Percentiles rank a stretch among this genome's conserved stretches.
These are phyloP conservation scores for Patella pellucida DNA, from an alignment of 2,888 invertebrate species.

Conservation along the genomic window DNA sequence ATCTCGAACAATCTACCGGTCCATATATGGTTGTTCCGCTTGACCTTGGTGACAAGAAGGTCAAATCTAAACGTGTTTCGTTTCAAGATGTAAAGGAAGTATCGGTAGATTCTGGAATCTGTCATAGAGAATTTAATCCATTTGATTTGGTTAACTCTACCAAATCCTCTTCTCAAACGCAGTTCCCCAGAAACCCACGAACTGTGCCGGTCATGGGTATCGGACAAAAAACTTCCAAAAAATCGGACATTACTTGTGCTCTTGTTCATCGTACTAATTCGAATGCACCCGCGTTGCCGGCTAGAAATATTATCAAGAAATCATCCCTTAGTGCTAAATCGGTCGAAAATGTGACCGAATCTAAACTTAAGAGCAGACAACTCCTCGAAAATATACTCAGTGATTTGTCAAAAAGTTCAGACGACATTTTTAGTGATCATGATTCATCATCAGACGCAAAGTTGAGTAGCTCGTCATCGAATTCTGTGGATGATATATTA, in stretches of 20 bases:
- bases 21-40: slow-evolving; percentile 39
- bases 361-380: background rate
- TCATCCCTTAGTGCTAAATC: slow-evolving; percentile 2
- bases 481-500: background rate
- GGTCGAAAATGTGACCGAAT: background rate
- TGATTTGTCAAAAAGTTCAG: slow-evolving; percentile 6
- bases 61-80: background rate
- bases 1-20: background rate
- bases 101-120: background rate
- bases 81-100: background rate
- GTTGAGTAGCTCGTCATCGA: background rate
- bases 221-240: slow-evolving; percentile 22
- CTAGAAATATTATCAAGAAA: background rate
- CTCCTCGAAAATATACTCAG: background rate
- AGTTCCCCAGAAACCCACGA: background rate
- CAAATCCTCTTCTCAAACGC: background rate
- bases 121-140: background rate
- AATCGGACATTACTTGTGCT: slow-evolving; percentile 24
- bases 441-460: background rate
- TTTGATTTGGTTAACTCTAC: background rate
- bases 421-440: background rate
- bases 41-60: background rate
- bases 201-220: background rate
- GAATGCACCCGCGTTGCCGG: background rate
- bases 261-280: slow-evolving; percentile 18